phyloP scores from a whole-genome alignment of 2,797 vertebrate genomes.

The Peromyscus aztecus region DNA sequence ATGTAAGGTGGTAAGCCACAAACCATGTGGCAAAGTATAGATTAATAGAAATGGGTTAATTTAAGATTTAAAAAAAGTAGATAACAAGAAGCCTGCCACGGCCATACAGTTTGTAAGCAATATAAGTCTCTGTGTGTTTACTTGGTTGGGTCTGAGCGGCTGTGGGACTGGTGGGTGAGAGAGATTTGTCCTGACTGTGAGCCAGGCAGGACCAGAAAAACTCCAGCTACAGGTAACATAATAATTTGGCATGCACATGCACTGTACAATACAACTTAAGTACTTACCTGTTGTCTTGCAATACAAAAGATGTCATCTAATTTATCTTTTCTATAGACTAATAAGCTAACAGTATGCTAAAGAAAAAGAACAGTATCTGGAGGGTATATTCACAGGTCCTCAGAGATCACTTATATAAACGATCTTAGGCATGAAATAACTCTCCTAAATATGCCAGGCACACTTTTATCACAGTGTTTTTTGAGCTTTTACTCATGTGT shows the following conservation, averaged over 20 bases:
- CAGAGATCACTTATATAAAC: not conserved
- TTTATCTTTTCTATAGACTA: fast-evolving
- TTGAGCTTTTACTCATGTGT: slow-evolving; percentile 75
- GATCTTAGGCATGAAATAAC: slow-evolving; percentile 76
- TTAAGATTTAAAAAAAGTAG: too few species aligned
- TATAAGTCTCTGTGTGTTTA: too few species aligned
- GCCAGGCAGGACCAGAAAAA: too few species aligned
- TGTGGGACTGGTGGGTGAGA: too few species aligned
- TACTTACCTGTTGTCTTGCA: not conserved
- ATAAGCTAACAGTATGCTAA: fast-evolving
- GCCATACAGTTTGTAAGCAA: too few species aligned
- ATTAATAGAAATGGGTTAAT: too few species aligned
- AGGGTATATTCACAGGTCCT: not conserved
- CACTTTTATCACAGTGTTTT: slow-evolving; percentile 80
- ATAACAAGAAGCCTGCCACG: too few species aligned
- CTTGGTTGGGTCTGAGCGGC: too few species aligned
- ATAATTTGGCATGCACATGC: not conserved
- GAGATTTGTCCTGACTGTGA: too few species aligned
- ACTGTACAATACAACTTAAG: slow-evolving; percentile 20
- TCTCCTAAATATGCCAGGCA: slow-evolving; percentile 75
- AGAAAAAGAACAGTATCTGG: fast-evolving
- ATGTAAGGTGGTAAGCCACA: too few species aligned
- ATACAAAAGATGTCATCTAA: not conserved
- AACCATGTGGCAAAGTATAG: too few species aligned
- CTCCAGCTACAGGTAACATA: slow-evolving; percentile 46